These are phyloP conservation scores for Drosophila cognata DNA, from an alignment of 2,888 invertebrate genomes.

Conservation along the genomic window DNA sequence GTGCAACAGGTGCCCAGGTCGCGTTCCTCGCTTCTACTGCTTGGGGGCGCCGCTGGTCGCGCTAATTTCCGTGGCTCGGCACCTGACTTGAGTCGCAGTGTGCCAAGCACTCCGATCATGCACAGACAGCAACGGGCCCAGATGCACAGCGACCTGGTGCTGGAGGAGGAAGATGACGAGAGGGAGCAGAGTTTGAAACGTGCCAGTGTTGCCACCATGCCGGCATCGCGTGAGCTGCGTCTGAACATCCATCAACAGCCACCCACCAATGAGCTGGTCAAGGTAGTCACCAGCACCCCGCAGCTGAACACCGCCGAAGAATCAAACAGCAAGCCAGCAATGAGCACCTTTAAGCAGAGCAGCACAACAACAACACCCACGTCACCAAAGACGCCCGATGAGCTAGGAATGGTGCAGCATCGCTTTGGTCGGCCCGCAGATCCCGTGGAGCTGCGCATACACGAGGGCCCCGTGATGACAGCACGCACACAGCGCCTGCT, in stretches of 20 bases:
- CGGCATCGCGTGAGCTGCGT: conserved; percentile 47
- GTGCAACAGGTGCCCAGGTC: conserved; percentile 86
- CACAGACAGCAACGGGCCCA: conserved; percentile 71
- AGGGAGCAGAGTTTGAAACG: conserved; percentile 49
- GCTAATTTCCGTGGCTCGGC: conserved; percentile 83
- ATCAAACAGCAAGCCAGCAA: conserved; percentile 49
- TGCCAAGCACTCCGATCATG: conserved; percentile 83
- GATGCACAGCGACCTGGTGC: conserved; percentile 73
- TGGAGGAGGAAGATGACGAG: conserved; percentile 67
- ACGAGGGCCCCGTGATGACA: conserved; percentile 63
- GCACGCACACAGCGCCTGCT: conserved; percentile 74
- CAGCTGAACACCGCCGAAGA: conserved; percentile 56
- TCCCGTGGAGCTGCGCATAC: conserved; percentile 54
- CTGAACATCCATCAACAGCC: conserved; percentile 47
- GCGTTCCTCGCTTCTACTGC: conserved; percentile 86
- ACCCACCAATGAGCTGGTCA: conserved; percentile 62
- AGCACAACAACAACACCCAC: conserved; percentile 22
- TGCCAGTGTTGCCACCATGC: conserved; percentile 63
- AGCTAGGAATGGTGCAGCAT: conserved; percentile 66
- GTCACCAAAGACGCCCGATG: conserved; percentile 50
- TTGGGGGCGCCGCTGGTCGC: conserved; percentile 66
- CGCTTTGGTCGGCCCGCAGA: conserved; percentile 58
- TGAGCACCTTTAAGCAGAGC: conserved; percentile 75
- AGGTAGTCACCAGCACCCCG: conserved; percentile 63
- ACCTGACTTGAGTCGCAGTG: conserved; percentile 84